Percentiles rank a stretch among this genome's conserved stretches.
Conservation (phyloP, 2,113 vertebrate species). For the Epinephelus moara region DNA sequence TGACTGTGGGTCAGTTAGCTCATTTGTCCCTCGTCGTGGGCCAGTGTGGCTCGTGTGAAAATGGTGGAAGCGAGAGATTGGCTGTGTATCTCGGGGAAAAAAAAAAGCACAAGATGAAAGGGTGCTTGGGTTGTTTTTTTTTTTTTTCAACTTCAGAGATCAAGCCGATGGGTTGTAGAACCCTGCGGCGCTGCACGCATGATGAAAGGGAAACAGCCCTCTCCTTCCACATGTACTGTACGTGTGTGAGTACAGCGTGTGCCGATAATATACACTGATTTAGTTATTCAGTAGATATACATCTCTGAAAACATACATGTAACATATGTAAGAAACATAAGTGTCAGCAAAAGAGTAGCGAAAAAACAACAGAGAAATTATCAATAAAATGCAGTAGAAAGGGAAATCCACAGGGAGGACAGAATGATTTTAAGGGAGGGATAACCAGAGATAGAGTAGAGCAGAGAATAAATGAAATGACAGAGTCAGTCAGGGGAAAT, state of each 20-base stretch:
- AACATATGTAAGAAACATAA: neutral
- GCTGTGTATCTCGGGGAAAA: slow-evolving; percentile 16
- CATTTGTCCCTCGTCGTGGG: slow-evolving; percentile 62
- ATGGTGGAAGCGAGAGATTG: slow-evolving; percentile 54
- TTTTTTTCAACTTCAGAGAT: slow-evolving; percentile 74
- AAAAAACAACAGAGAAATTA: slow-evolving; percentile 7
- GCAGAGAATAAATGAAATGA: slow-evolving; percentile 49
- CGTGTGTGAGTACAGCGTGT: slow-evolving; percentile 12
- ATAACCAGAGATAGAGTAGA: slow-evolving; percentile 34
- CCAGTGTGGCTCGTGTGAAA: slow-evolving; percentile 56
- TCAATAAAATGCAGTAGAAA: slow-evolving; percentile 32
- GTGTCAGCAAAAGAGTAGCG: neutral
- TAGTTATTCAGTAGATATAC: neutral
- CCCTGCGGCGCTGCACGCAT: slow-evolving; percentile 70
- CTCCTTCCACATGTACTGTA: slow-evolving; percentile 58
- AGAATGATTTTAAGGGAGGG: slow-evolving; percentile 16
- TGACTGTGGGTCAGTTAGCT: slow-evolving; percentile 64
- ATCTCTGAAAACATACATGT: slow-evolving; percentile 14
- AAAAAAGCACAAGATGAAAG: slow-evolving; percentile 68
- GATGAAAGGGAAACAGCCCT: slow-evolving; percentile 76
- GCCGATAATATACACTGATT: slow-evolving; percentile 3
- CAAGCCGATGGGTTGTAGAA: slow-evolving; percentile 78
- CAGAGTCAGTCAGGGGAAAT: slow-evolving; percentile 40
- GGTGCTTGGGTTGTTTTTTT: slow-evolving; percentile 51
- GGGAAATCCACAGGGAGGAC: slow-evolving; percentile 19